These are phyloP conservation scores for Eptatretus burgeri DNA, from an alignment of 2,113 vertebrate species.

Conservation along the genomic window DNA sequence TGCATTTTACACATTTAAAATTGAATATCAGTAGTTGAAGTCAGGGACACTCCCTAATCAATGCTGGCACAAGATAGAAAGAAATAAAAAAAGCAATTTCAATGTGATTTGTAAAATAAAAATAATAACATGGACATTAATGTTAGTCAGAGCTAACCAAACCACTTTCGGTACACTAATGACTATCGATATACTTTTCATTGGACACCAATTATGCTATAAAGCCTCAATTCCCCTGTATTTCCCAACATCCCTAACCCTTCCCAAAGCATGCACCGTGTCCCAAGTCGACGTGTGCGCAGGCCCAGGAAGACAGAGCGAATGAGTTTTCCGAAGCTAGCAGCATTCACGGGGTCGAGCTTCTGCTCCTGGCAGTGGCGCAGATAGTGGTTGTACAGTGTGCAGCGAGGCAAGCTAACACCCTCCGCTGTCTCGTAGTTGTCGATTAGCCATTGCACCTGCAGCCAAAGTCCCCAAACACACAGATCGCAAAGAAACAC, in stretches of 20 bases:
- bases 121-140: too few relatives aligned
- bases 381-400: conserved; percentile 67
- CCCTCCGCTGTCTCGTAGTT: conserved; percentile 70
- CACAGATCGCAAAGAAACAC: too few relatives aligned
- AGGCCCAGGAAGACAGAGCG: conserved; percentile 61
- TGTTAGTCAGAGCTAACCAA: too few relatives aligned
- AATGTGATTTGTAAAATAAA: too few relatives aligned
- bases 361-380: conserved; percentile 73
- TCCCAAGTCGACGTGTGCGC: conserved; percentile 42
- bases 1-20: too few relatives aligned
- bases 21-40: too few relatives aligned
- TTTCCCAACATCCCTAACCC: not conserved
- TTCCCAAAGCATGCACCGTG: conserved; percentile 21
- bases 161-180: too few relatives aligned
- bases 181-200: too few relatives aligned
- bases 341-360: conserved; percentile 54
- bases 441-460: conserved; percentile 66
- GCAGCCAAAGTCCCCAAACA: conserved; percentile 7
- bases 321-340: conserved; percentile 67
- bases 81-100: too few relatives aligned
- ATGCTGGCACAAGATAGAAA: too few relatives aligned
- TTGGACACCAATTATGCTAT: too few relatives aligned
- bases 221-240: not conserved
- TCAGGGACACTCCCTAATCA: too few relatives aligned
- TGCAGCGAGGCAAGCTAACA: conserved; percentile 52